Evolutionary conservation across 2,888 invertebrate genomes (phyloP).

Genomic region (Tenthredo mesomela): DNA sequence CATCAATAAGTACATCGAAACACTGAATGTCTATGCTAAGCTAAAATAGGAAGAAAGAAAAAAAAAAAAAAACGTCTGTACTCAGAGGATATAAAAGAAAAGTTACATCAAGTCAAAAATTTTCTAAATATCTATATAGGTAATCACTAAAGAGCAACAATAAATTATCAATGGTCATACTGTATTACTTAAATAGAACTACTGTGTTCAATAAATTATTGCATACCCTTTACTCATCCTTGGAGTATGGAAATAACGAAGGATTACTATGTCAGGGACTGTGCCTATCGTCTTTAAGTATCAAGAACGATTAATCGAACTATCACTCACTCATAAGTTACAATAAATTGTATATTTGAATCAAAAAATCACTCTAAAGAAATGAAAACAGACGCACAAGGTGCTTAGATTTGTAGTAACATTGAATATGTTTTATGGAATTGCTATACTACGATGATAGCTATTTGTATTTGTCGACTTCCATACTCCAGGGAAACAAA

Average conservation of each 20-base stretch:
- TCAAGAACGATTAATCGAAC: too few relatives aligned
- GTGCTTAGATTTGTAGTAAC: too few relatives aligned
- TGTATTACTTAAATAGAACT: neutral
- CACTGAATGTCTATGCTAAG: neutral
- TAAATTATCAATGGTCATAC: constrained; percentile 11
- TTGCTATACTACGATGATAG: neutral
- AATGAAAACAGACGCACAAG: too few relatives aligned
- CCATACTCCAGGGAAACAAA: neutral
- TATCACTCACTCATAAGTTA: too few relatives aligned
- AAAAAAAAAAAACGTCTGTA: neutral
- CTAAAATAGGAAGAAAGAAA: neutral
- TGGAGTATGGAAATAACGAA: neutral
- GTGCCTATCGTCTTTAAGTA: too few relatives aligned
- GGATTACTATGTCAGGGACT: neutral
- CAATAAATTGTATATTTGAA: too few relatives aligned
- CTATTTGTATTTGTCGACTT: neutral
- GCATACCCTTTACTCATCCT: neutral
- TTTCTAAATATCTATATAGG: neutral
- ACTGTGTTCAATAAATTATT: neutral
- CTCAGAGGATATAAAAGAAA: neutral
- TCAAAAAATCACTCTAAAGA: too few relatives aligned
- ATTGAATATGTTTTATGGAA: too few relatives aligned
- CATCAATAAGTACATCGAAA: constrained; percentile 8
- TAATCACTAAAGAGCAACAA: neutral
- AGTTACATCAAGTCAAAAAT: neutral